Evolutionary conservation across 2,113 vertebrate genomes (phyloP), one percentile per base, ranked within the genome.

Genomic region (Xenotilapia caudafasciata): DNA sequence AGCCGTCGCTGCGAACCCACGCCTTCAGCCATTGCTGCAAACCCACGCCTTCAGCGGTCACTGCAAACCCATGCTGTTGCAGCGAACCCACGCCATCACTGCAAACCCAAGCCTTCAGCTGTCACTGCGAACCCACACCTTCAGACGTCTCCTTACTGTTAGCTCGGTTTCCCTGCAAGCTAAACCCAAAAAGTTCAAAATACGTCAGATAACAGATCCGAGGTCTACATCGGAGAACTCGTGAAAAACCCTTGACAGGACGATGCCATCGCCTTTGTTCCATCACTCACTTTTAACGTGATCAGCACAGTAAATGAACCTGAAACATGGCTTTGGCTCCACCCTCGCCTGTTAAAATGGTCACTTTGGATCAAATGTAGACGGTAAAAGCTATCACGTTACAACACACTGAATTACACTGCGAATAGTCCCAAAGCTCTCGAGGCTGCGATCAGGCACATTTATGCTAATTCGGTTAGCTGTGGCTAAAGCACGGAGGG

Each of bases 1-100:
- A 17, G 42, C 1, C 0, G 14, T 17, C 0, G 6, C 13, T 0
- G 42, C 2, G 0, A 47, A 1, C 12, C 14, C 6, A 15, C 42
- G 3, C 42, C 0, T 26, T 26, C 26, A 26, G n/a, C n/a, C n/a
- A n/a, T n/a, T n/a, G 26, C 26, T 2, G 4, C 26, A 1, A 26
- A 3, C 26, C 26, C 26, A 26, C 26, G 26, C 26, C 26, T 26
- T 26, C 26, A 26, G 26, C 26, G n/a, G 11, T 12, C 0, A 2
- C 10, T 0, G 35, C 8, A 0, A 40, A 0, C 6, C 4, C 15
- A 19, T n/a, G n/a, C n/a, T n/a, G n/a, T n/a, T n/a, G n/a, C n/a
- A n/a, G n/a, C n/a, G n/a, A n/a, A n/a, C 6, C 4, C 15, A 19
- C 15, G 2, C 7, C 0, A n/a, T n/a, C n/a, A n/a, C 5, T 51